Base-by-base conservation (phyloP, 2,888 invertebrate species). In the Caenorhabditis sp. region DNA sequence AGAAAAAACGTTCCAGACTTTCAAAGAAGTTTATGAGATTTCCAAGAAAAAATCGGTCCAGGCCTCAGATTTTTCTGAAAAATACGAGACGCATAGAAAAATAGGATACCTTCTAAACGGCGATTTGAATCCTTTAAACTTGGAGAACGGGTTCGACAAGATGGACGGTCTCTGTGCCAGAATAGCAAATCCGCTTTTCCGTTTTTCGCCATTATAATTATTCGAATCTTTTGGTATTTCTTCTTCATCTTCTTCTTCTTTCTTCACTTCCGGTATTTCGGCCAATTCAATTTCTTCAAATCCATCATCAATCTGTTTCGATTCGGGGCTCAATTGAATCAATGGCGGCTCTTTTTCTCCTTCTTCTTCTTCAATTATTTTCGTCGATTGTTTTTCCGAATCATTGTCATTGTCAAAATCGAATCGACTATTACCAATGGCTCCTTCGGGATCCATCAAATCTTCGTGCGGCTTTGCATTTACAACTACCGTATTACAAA, bases 401-500 rank as follows among this genome's bases (percentile, higher is more conserved):
- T 43, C 12, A 1, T 26, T 57, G 21, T 67, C 66, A 10, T 73
- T 65, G 24, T 77, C 70, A 1, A 51, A 21, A 5, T 67, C 81
- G 24, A 77, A 76, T 37, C 71, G 64, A 60, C 75, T 76, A 51
- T 76, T 71, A 10, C 73, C 66, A 24, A 79, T 65, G 21, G 77
- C 79, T 67, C 81, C 81, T 43, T 77, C 77, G 6, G 75, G 72
- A 57, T 81, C 81, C 76, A 81, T 78, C 55, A 79, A 64, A 74
- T 81, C 81, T 65, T 91, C 90, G 88, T 92, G 92, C 8, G 95
- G 95, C 88, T 93, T 93, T 60, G 92, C 91, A 79, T 95, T 93
- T 62, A 97, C 96, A 63, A 97, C 93, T 8, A 97, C 97, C 5
- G 83, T 85, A 90, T 97, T 97, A 89, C 97, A 97, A 71, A 96